Evolutionary conservation across 2,113 vertebrate species (phyloP), one percentile per base, ranked within the genome.

Genomic region (Greenwoodochromis staneri): DNA sequence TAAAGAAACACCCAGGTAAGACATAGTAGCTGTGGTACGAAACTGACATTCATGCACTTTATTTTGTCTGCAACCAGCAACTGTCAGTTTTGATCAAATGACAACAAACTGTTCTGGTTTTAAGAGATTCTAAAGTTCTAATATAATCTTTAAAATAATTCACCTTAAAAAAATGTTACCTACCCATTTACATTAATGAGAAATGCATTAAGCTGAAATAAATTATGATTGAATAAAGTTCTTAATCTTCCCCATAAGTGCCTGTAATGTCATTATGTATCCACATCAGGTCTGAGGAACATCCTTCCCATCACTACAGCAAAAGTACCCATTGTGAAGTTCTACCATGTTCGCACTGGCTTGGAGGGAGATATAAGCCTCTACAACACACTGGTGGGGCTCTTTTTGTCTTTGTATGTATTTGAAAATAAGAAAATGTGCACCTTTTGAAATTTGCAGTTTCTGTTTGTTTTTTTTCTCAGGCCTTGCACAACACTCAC

Each of bases 311-410:
- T 99, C 95, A 99, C 98, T 34, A 99, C 98, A 85, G 98, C 98
- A 71, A 99, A 99, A 96, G 98, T 99, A 38, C 98, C 98, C 34
- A 99, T 99, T 73, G 98, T 99, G 84, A 99, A 99, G 94, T 99
- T 99, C 92, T 97, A 97, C 94, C 98, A 99, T 90, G 91, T 96
- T 87, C 97, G 96, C 95, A 98, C 98, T 57, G 97, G 98, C 90
- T 96, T 99, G 83, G 98, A 99, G 95, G 98, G 98, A 93, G 98
- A 99, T 94, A 98, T 99, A 91, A 99, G 98, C 95, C 97, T 99
- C 83, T 99, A 99, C 96, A 99, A 99, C 93, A 98, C 97, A 78
- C 95, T 99, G 97, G 98, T 98, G 88, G 8, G 51, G n/a, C 34
- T 53, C 9, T 17, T 9, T 4, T 19, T 24, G 9, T 34, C 11